phyloP scores from a whole-genome alignment of 2,113 vertebrate species.

The Argyrosomus japonicus region DNA sequence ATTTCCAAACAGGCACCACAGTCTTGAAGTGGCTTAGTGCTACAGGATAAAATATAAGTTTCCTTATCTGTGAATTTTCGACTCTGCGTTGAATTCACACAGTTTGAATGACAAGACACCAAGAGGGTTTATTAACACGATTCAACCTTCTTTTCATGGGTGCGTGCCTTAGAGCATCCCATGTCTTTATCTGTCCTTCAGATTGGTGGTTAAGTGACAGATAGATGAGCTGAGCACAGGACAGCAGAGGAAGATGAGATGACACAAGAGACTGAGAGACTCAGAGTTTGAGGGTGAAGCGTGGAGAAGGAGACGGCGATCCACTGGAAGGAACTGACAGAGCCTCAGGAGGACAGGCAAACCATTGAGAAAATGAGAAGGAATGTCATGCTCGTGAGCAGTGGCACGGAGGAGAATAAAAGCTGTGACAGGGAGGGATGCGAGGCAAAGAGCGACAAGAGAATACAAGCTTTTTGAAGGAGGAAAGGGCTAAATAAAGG shows the following conservation, averaged over 20 bases:
- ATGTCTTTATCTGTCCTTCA: constrained; percentile 25
- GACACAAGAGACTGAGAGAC: constrained; percentile 30
- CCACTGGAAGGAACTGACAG: constrained; percentile 49
- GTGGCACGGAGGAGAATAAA: constrained; percentile 16
- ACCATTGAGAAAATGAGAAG: constrained; percentile 60
- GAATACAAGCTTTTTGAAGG: constrained; percentile 13
- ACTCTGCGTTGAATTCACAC: neutral
- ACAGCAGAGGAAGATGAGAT: constrained; percentile 34
- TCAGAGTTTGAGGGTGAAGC: constrained; percentile 16
- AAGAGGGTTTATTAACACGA: constrained; percentile 26
- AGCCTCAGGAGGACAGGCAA: constrained; percentile 36
- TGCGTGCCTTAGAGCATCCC: neutral
- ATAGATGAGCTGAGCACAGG: constrained; percentile 26
- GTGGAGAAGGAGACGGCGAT: constrained; percentile 7
- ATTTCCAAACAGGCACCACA: neutral
- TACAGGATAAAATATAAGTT: neutral
- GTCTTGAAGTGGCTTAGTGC: constrained; percentile 2
- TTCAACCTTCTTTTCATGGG: neutral
- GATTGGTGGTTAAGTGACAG: constrained; percentile 49
- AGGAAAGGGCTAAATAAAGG: neutral
- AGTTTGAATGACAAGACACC: constrained; percentile 8
- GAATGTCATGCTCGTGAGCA: constrained; percentile 48
- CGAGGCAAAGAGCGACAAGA: constrained; percentile 17
- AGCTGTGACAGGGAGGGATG: constrained; percentile 15
- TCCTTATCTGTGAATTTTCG: neutral